Evolutionary conservation across 2,888 invertebrate genomes (phyloP).

Genomic region (Sinopyrophorus schimmeli): DNA sequence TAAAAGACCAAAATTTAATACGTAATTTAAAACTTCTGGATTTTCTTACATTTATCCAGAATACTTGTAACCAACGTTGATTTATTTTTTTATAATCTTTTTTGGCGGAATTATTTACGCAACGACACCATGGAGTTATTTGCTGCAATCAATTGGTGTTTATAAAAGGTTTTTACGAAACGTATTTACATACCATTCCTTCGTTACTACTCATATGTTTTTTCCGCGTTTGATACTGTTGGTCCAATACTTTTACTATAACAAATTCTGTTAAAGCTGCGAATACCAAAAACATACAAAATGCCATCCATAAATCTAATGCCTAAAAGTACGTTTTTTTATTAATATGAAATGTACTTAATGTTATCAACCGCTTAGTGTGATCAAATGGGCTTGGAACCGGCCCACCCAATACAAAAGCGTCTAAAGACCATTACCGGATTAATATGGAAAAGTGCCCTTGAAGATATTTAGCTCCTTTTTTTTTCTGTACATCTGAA

Average conservation of each 20-base stretch:
- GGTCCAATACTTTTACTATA: conserved; percentile 78
- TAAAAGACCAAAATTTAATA: conserved; percentile 33
- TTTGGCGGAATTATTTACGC: conserved; percentile 30
- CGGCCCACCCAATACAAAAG: no score
- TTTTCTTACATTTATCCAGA: conserved; percentile 46
- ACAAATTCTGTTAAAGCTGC: conserved; percentile 83
- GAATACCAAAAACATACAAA: conserved; percentile 85
- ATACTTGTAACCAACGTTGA: conserved; percentile 36
- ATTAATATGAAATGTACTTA: background rate
- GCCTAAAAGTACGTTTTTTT: conserved; percentile 59
- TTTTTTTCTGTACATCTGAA: no score
- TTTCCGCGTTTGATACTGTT: conserved; percentile 68
- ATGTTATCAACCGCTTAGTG: no score
- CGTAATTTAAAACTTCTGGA: no score
- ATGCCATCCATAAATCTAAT: conserved; percentile 85
- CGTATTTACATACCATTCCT: conserved; percentile 12
- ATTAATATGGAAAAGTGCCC: no score
- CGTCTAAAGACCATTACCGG: no score
- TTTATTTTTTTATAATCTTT: conserved; percentile 24
- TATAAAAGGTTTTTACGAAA: background rate
- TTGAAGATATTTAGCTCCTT: no score
- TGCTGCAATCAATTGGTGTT: conserved; percentile 38
- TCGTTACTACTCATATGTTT: conserved; percentile 44
- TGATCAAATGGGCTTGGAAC: no score
- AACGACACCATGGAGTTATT: conserved; percentile 44